Evolutionary conservation across 1,140 invertebrate genomes (phyloP), one percentile per base, ranked within the genome.

Genomic region (Apis florea): DNA sequence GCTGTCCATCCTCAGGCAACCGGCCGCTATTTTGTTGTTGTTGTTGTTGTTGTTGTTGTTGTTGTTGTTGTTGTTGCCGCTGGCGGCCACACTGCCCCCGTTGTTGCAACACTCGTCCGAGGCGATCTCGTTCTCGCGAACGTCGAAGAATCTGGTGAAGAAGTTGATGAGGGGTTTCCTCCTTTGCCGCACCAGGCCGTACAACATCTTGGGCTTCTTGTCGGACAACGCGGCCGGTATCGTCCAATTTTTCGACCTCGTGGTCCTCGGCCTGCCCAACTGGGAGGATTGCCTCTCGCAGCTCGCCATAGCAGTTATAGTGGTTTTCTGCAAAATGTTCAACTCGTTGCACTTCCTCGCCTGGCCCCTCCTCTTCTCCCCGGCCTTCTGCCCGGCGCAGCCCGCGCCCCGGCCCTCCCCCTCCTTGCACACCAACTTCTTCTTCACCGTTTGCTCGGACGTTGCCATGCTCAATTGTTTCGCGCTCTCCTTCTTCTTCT

Each of bases 211-310:
- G 1, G 80, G 64, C 40, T 88, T 85, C 10, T 69, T 83, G 51
- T 74, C 76, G 0, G 49, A 73, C 21, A 85, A 8, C 1, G 19
- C 26, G 0, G 51, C 67, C 1, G 83, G 73, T 19, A 84, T 76
- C 26, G 64, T n/a, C 80, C 86, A 81, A 15, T 84, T 84, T 5
- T 26, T 80, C 54, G 47, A 51, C 51, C 82, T 84, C 31, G 2
- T 2, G 2, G n/a, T n/a, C 0, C 4, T 24, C 53, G 1, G 8
- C 19, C 9, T 40, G 0, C 31, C 31, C 5, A 40, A 40, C 31
- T 40, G 31, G 4, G 31, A 21, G n/a, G 49, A 21, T 11, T 13
- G 24, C 10, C 9, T 19, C 1, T 31, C 61, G 15, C 2, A n/a
- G n/a, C n/a, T n/a, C n/a, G n/a, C n/a, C n/a, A n/a, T n/a, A n/a